These are phyloP conservation scores for Synergus umbraculus DNA, from an alignment of 2,888 invertebrate species.

Conservation along the genomic window DNA sequence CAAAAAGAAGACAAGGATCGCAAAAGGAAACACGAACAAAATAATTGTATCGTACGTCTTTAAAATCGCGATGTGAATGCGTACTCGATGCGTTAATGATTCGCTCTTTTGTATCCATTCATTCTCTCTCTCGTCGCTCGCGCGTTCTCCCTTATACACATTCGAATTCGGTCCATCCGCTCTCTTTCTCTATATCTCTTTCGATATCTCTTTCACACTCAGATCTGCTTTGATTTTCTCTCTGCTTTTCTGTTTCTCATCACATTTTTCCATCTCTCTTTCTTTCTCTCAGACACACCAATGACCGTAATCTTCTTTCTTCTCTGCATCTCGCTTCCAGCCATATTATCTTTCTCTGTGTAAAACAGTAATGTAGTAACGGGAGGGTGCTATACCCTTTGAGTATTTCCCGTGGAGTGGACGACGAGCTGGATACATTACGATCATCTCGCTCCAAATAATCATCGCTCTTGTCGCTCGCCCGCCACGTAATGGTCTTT, in stretches of 20 bases:
- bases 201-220: constrained; percentile 31
- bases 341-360: constrained; percentile 56
- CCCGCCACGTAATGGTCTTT: constrained; percentile 58
- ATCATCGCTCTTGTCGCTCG: constrained; percentile 52
- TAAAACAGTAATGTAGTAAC: constrained; percentile 66
- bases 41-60: constrained; percentile 57
- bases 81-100: constrained; percentile 49
- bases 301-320: constrained; percentile 49
- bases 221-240: constrained; percentile 34
- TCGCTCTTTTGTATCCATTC: constrained; percentile 32
- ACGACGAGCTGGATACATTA: constrained; percentile 58
- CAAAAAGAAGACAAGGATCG: constrained; percentile 63
- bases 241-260: constrained; percentile 36
- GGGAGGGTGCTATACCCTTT: constrained; percentile 63
- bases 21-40: constrained; percentile 65
- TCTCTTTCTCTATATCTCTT: constrained; percentile 37
- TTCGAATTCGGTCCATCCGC: background rate
- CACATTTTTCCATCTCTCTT: constrained; percentile 42
- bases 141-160: constrained; percentile 19
- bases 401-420: constrained; percentile 60
- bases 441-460: constrained; percentile 45
- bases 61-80: constrained; percentile 57
- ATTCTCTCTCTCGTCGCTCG: constrained; percentile 17
- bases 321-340: constrained; percentile 38
- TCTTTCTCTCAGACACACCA: constrained; percentile 56